Conservation (phyloP, 53 echinoderm and acorn worm species). For the Antedon mediterranea region DNA sequence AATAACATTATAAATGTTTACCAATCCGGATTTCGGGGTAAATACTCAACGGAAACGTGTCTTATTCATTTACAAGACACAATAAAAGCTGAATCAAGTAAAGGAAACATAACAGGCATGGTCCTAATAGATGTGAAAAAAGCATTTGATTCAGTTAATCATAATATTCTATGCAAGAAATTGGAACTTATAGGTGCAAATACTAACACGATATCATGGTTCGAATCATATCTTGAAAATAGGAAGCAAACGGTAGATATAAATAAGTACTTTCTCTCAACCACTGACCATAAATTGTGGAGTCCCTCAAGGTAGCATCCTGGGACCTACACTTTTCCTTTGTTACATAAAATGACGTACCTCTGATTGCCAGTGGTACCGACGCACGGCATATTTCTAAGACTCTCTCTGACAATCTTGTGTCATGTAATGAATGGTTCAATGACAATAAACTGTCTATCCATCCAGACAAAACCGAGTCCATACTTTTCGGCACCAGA, state of each 20-base stretch:
- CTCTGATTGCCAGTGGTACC: slow-evolving; percentile 4
- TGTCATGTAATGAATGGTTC: slow-evolving; percentile 30
- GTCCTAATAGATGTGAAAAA: slow-evolving; percentile 30
- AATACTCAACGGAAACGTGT: slow-evolving; percentile 22
- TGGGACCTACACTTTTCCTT: slow-evolving; percentile 22
- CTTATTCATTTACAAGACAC: slow-evolving; percentile 25
- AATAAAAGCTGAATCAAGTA: slow-evolving; percentile 13
- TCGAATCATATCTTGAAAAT: slow-evolving; percentile 1
- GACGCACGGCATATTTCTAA: slow-evolving; percentile 2
- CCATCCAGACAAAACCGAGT: slow-evolving; percentile 30
- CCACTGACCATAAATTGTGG: slow-evolving; percentile 21
- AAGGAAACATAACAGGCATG: slow-evolving; percentile 24
- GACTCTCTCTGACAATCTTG: slow-evolving; percentile 1
- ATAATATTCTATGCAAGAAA: slow-evolving; percentile 23
- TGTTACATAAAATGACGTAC: slow-evolving; percentile 38
- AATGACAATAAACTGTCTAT: slow-evolving; percentile 35
- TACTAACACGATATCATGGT: not conserved
- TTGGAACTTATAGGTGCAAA: slow-evolving; percentile 17
- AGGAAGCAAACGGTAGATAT: not conserved
- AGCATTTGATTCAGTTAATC: slow-evolving; percentile 32
- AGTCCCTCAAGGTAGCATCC: slow-evolving; percentile 40
- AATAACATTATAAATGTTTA: slow-evolving; percentile 14
- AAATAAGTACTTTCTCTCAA: not conserved
- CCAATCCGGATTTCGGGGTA: slow-evolving; percentile 35
- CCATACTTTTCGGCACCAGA: slow-evolving; percentile 26